Conservation (phyloP, 2,888 invertebrate genomes). For the Ectropis crepuscularia region DNA sequence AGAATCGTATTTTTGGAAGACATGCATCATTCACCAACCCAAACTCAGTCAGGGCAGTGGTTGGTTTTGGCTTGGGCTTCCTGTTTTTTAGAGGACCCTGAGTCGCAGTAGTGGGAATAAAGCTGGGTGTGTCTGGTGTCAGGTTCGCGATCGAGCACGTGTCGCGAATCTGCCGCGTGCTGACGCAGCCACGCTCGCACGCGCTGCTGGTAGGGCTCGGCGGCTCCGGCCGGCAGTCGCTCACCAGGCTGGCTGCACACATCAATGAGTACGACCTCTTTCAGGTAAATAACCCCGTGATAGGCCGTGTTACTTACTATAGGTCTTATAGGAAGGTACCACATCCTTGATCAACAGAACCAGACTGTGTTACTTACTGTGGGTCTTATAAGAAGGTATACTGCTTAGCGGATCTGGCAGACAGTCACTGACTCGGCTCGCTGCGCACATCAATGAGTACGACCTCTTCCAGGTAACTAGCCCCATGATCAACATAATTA, state of each 20-base stretch:
- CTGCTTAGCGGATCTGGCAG: conserved; percentile 95
- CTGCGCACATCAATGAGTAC: conserved; percentile 97
- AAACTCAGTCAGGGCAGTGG: too few species aligned
- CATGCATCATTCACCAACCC: too few species aligned
- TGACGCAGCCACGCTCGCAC: conserved; percentile 96
- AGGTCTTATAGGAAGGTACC: too few species aligned
- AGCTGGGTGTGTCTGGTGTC: conserved; percentile 1
- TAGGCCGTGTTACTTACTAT: too few species aligned
- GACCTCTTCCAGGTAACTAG: conserved; percentile 91
- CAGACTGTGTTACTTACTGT: too few species aligned
- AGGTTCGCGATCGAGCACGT: conserved; percentile 98
- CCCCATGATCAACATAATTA: too few species aligned
- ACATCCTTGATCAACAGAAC: too few species aligned
- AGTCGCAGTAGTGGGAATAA: too few species aligned
- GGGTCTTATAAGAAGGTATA: too few species aligned
- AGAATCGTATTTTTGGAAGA: too few species aligned
- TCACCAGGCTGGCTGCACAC: conserved; percentile 95
- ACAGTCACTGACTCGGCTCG: conserved; percentile 94
- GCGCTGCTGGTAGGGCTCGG: conserved; percentile 96
- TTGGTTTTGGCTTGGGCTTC: too few species aligned
- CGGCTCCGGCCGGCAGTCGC: conserved; percentile 96
- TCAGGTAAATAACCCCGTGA: conserved; percentile 59
- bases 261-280: conserved; percentile 97
- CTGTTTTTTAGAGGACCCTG: too few species aligned
- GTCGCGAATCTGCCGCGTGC: conserved; percentile 94